Conservation (phyloP, 2,113 vertebrate genomes). For the Mystacornis crossleyi region DNA sequence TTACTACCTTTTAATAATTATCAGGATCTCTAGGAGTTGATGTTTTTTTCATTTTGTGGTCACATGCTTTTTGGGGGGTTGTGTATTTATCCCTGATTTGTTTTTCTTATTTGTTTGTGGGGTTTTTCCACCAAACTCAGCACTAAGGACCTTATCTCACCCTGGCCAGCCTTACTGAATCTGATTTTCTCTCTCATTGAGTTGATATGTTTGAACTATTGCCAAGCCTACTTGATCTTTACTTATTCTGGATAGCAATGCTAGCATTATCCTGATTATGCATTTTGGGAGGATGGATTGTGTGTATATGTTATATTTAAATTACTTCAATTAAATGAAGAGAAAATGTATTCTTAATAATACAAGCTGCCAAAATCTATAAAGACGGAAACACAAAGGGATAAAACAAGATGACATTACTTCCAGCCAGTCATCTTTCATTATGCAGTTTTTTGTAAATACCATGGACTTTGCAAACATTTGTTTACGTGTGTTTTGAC, state of each 20-base stretch:
- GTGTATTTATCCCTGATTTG: not conserved
- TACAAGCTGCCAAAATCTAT: not conserved
- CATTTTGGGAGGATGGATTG: not conserved
- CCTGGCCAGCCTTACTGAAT: not conserved
- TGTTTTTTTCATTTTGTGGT: fast-evolving
- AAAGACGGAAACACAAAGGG: not conserved
- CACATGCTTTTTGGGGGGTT: fast-evolving
- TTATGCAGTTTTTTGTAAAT: not conserved
- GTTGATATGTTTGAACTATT: not conserved
- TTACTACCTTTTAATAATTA: not conserved
- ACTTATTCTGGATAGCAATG: not conserved
- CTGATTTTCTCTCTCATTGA: not conserved
- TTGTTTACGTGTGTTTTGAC: not conserved
- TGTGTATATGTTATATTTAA: not conserved
- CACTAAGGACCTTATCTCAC: not conserved
- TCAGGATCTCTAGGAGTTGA: fast-evolving
- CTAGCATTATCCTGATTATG: not conserved
- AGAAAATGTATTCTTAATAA: not conserved
- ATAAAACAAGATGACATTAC: not conserved
- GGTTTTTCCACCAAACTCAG: not conserved
- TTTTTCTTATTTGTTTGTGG: not conserved
- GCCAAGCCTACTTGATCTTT: not conserved
- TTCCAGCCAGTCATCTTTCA: not conserved
- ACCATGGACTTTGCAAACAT: not conserved
- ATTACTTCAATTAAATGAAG: not conserved